Base-by-base conservation (phyloP, 1,140 invertebrate species). In the Notospermus geniculatus region DNA sequence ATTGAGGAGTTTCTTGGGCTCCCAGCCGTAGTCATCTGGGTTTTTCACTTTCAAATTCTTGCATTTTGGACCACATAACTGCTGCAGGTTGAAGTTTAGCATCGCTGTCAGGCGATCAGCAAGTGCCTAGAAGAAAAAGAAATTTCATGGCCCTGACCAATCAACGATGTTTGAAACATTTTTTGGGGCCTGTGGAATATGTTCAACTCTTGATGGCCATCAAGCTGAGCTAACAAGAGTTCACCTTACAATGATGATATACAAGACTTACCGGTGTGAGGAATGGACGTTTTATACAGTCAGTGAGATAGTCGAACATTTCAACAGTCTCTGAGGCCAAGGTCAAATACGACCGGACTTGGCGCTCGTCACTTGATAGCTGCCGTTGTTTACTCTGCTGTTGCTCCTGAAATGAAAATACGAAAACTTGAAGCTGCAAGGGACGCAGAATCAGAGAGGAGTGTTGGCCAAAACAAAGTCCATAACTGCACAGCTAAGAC, bases 251-350 rank as follows among this genome's bases (percentile, higher is more conserved):
- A n/a, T n/a, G n/a, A n/a, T n/a, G n/a, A n/a, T n/a, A n/a, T n/a
- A n/a, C n/a, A n/a, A n/a, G n/a, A 71, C 70, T 70, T 69, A 82
- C 94, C 0, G 91, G 89, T 61, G 91, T 86, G 61, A 97, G 83
- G 78, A 99, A 99, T 22, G 95, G 95, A 76, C 95, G 90, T 67
- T 90, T 90, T 58, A 98, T 97, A 70, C 96, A 91, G 54, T 90
- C 88, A 5, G 95, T 98, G 54, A 99, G 84, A 81, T 98, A 97
- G 75, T 97, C 91, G 80, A 99, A 92, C 93, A 98, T 96, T 72
- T 98, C 92, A 50, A 99, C 94, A 4, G 95, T 98, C 77, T 98
- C 95, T 65, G 89, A 88, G 23, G 94, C 95, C 28, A 98, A 82
- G 9, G 94, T 96, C 54, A 98, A 84, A 82, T 98, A 98, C 0